Evolutionary conservation across 2,113 vertebrate species (phyloP), one percentile per base, ranked within the genome.

Genomic region (Halichoerus grypus): DNA sequence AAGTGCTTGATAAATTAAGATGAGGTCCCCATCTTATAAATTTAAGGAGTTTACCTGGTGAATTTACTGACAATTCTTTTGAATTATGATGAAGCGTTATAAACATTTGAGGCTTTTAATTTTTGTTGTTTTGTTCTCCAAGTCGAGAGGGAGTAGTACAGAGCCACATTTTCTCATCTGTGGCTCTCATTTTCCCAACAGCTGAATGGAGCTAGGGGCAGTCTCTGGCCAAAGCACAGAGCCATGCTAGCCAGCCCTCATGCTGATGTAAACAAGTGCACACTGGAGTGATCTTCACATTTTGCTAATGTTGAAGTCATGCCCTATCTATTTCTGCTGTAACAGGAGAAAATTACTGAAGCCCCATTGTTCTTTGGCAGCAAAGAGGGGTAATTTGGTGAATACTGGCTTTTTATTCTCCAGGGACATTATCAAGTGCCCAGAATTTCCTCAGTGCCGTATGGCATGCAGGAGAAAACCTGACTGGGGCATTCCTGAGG

Each of bases 351-450:
- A 97, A 97, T 97, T 82, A 92, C 77, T 61, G 91, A 97, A 97
- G 91, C 26, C 97, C 85, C 85, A 83, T 96, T 97, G 96, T 97
- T 97, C 88, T 97, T 95, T 97, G 97, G 95, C 95, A 93, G 84
- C 53, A 67, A 74, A 81, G 67, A 96, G 51, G 53, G 86, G 59
- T 94, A 88, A 96, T 97, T 97, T 97, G 83, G 55, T 96, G 94
- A 97, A 94, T 79, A 71, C 71, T 93, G 91, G 88, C 57, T 57
- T 94, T 97, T 91, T 91, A 59, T 82, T 94, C 88, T 94, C 42
- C 77, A 55, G 87, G 36, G 88, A 72, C 59, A 51, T 55, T 87
- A 77, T 93, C 33, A 67, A 33, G 19, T 97, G 95, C 88, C 94
- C 95, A 97, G 88, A 94, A 92, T 95, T 91, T 91, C 26, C 91